Base-by-base conservation (phyloP, 2,113 vertebrate species). In the Pontoporia blainvillei region DNA sequence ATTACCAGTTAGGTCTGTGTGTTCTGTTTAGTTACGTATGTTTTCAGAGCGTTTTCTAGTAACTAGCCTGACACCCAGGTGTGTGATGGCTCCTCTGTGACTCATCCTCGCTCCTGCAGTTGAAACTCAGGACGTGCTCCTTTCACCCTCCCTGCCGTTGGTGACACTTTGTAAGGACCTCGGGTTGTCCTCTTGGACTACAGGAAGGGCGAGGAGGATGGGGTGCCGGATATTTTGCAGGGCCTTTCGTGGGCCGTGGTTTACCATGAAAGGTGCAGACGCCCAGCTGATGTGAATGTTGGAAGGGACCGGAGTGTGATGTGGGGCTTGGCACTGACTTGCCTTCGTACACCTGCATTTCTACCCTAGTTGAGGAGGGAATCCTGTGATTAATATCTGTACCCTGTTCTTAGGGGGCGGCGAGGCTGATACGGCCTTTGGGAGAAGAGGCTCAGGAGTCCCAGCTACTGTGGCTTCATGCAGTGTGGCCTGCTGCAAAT, bases 51-150 rank as follows among this genome's bases (percentile, higher is more conserved):
- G 1, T 15, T 67, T 88, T 76, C 46, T 66, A 12, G 52, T n/a
- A 9, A 25, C 49, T 41, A 52, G 85, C 36, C 54, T 23, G 4
- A 62, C 23, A 5, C 6, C 0, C 5, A 8, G 9, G 6, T 25
- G 12, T 8, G 34, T 46, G 20, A 2, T 83, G 34, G 67, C 34
- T 57, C 52, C 14, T 9, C 9, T 4, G 20, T 3, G 36, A n/a
- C 7, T 15, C 18, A 9, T 20, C n/a, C 15, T 71, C 36, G 29
- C 61, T 61, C 52, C 34, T 66, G 9, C 1, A 61, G 17, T 52
- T 25, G 17, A 52, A n/a, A 11, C 23, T 11, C 18, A 11, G 84
- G 8, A 7, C 2, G 0, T 1, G 67, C 13, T 1, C 34, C 52
- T 14, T 8, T 7, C 5, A 2, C 21, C 29, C 14, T 36, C 17